Conservation (phyloP, 1,140 invertebrate species). For the Bicyclus anynana region DNA sequence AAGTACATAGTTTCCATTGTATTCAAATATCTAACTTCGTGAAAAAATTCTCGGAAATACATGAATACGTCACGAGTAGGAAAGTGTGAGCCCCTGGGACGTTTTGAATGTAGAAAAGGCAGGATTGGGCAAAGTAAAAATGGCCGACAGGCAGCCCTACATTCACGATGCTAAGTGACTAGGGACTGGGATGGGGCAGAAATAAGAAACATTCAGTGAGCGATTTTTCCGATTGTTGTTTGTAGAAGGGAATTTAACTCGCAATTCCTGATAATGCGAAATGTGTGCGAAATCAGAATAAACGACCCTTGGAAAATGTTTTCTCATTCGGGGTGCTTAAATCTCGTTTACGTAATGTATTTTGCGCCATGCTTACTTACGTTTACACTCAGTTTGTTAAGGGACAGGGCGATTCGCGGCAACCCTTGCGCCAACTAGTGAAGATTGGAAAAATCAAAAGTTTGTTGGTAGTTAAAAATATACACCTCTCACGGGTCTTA, state of each 20-base stretch:
- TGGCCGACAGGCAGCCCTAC: background rate
- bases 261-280: constrained; percentile 33
- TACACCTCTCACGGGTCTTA: too few relatives aligned
- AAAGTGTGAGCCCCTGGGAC: background rate
- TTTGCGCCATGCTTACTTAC: background rate
- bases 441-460: too few relatives aligned
- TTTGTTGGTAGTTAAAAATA: too few relatives aligned
- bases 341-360: constrained; percentile 15
- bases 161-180: constrained; percentile 62
- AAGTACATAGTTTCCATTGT: too few relatives aligned
- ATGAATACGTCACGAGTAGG: too few relatives aligned
- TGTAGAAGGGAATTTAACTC: constrained; percentile 35
- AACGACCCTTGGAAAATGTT: constrained; percentile 20
- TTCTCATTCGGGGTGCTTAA: constrained; percentile 12
- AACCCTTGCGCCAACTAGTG: too few relatives aligned
- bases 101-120: background rate
- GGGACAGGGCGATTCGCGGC: background rate
- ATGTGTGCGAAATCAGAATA: constrained; percentile 27
- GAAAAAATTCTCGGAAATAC: background rate
- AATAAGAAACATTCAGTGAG: constrained; percentile 44
- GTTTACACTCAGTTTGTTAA: background rate
- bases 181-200: constrained; percentile 16
- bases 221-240: constrained; percentile 45
- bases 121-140: background rate
- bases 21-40: background rate